These are phyloP conservation scores for Carterocephalus palaemon DNA, from an alignment of 2,888 invertebrate species.

Conservation along the genomic window DNA sequence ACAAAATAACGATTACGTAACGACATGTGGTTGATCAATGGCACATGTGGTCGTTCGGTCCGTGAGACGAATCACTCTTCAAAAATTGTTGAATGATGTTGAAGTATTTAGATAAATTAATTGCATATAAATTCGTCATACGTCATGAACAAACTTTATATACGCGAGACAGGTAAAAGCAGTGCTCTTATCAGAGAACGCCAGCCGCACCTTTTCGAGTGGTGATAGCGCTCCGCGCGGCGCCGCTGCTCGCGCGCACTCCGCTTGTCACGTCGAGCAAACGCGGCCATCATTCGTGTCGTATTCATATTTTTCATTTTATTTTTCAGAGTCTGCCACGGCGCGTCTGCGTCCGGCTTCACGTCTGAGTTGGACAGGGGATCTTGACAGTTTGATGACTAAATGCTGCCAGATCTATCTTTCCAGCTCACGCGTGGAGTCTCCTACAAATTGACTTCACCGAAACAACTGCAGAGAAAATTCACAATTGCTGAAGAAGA, in stretches of 20 bases:
- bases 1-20: constrained; percentile 60
- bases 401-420: constrained; percentile 79
- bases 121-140: constrained; percentile 50
- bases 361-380: constrained; percentile 79
- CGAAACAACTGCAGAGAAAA: neutral
- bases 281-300: constrained; percentile 36
- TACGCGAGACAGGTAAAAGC: constrained; percentile 69
- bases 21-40: constrained; percentile 61
- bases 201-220: constrained; percentile 72
- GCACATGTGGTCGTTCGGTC: constrained; percentile 59
- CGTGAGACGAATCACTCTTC: constrained; percentile 41
- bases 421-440: constrained; percentile 77
- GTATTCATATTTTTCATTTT: constrained; percentile 42
- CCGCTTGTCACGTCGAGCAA: constrained; percentile 59
- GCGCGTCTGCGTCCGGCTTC: constrained; percentile 44
- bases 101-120: constrained; percentile 37
- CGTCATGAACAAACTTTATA: constrained; percentile 56
- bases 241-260: constrained; percentile 55
- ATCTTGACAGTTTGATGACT: constrained; percentile 72
- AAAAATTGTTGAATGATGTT: constrained; percentile 41
- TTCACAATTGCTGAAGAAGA: constrained; percentile 14
- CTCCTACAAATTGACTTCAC: constrained; percentile 34
- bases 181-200: constrained; percentile 71
- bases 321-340: constrained; percentile 51
- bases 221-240: constrained; percentile 65